Conservation (phyloP, 2,888 invertebrate species). For the Apamea monoglypha region DNA sequence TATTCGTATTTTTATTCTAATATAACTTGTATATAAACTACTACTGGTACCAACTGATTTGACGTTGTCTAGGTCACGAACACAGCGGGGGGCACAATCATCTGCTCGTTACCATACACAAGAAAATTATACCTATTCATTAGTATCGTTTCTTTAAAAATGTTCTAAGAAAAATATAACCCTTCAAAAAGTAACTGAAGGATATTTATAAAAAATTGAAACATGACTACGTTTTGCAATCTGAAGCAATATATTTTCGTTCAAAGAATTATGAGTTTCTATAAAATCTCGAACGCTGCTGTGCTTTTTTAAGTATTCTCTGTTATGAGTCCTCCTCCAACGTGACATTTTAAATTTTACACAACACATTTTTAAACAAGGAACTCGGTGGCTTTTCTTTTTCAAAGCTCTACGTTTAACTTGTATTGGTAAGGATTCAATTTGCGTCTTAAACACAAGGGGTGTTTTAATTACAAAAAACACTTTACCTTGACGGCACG, state of each 20-base stretch:
- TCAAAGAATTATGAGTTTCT: conserved; percentile 4
- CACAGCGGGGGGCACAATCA: conserved; percentile 59
- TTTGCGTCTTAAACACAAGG: background rate
- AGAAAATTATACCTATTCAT: conserved; percentile 28
- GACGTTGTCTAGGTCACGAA: conserved; percentile 75
- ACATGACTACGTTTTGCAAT: conserved; percentile 12
- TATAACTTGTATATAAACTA: background rate
- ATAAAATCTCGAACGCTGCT: background rate
- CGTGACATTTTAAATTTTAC: background rate
- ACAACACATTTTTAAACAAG: too few species aligned
- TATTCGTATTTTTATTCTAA: background rate
- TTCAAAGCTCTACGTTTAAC: background rate
- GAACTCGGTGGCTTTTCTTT: background rate
- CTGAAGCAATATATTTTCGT: background rate
- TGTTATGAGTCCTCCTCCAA: background rate
- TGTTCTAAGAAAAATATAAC: background rate
- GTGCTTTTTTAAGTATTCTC: conserved; percentile 15
- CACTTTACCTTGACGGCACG: too few species aligned
- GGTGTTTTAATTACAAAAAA: background rate
- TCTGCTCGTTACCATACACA: conserved; percentile 17
- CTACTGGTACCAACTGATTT: conserved; percentile 56
- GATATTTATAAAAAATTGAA: background rate
- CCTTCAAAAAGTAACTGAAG: background rate
- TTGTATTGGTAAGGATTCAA: conserved; percentile 9
- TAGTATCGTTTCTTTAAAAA: conserved; percentile 27